A percentile compares a stretch with the other conserved stretches of the same genome.
These are phyloP conservation scores for Darevskia mixta DNA, from an alignment of 2,797 vertebrate species.

Conservation along the genomic window DNA sequence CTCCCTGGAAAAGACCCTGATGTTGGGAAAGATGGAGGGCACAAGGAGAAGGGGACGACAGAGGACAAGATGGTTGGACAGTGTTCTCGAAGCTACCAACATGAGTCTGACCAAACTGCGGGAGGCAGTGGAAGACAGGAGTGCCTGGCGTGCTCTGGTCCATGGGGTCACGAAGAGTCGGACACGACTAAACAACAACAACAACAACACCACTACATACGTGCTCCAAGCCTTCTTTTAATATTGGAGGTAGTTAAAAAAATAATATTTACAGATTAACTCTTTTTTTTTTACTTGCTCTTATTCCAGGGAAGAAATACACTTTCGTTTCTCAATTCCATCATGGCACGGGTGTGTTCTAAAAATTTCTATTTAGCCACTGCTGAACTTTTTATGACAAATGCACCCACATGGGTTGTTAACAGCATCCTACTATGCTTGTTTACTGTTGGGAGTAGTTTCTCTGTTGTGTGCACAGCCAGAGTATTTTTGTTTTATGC, in stretches of 20 bases:
- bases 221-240: not conserved
- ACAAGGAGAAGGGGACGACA: too few species aligned
- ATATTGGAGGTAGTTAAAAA: not conserved
- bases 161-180: too few species aligned
- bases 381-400: not conserved
- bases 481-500: not conserved
- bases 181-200: too few species aligned
- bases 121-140: too few species aligned
- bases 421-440: not conserved
- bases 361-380: not conserved
- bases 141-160: too few species aligned
- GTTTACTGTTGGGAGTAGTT: not conserved
- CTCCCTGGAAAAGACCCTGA: too few species aligned
- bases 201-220: not conserved
- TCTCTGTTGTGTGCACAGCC: not conserved
- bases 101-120: too few species aligned
- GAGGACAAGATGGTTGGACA: too few species aligned
- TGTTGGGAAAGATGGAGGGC: too few species aligned
- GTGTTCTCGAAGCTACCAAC: too few species aligned
- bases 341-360: not conserved
- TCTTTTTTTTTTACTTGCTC: not conserved
- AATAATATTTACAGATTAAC: not conserved
- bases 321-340: not conserved
- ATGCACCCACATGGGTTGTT: not conserved
- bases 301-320: not conserved